Evolutionary conservation across 2,113 vertebrate genomes (phyloP), one percentile per base, ranked within the genome.

Genomic region (Podarcis muralis): DNA sequence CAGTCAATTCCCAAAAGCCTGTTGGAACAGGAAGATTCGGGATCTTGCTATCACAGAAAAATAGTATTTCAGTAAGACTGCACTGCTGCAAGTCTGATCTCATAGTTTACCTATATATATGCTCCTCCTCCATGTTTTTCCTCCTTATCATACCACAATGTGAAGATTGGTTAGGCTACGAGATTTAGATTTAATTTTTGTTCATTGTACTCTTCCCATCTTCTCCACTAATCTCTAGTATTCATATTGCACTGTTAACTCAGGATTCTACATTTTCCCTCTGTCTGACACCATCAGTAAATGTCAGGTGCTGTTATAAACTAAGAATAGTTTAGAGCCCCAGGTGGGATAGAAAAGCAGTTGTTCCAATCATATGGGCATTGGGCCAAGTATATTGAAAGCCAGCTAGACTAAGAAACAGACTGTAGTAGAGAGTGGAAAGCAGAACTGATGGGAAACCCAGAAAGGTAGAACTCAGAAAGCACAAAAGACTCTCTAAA

Each of bases 261-360:
- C 77, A 68, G 6, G 59, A 76, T 12, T 75, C 71, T 18, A 3
- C 76, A 20, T 5, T 78, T 86, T 81, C 87, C 66, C 69, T 86
- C 77, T 88, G 69, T 69, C 90, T 92, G 20, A 1, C 40, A 77
- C 83, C 35, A 66, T 83, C 3, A 48, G 78, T 87, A 90, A 85
- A 89, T 66, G 30, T 78, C 86, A 92, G 59, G 5, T 87, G 78
- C 22, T 72, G 87, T 89, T 92, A 87, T 84, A 88, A 83, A 78
- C 48, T 37, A 86, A 86, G 43, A 90, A 57, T 75, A 81, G 23
- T 35, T 84, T 23, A 69, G 32, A 6, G 88, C 65, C 35, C 53
- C 68, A 86, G 78, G 23, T 79, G 66, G 85, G 79, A 83, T 0
- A 57, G 15, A 43, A 6, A 32, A 27, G 40, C 30, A 68, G 23